Conservation (phyloP, 2,888 invertebrate species). For the Drosophila mayaguana region DNA sequence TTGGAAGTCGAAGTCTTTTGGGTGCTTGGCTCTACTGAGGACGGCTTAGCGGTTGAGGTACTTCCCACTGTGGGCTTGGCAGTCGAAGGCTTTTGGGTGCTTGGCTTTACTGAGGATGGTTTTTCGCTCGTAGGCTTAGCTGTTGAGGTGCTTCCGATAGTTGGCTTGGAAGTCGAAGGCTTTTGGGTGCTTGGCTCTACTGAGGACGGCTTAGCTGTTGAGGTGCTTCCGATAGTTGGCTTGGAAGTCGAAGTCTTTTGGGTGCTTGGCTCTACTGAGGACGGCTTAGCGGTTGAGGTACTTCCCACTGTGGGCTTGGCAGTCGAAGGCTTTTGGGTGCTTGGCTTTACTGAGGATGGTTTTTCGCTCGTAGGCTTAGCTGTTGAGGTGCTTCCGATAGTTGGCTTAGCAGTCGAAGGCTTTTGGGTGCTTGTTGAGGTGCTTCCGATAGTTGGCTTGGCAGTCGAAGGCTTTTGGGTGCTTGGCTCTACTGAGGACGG, state of each 20-base stretch:
- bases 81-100: no score
- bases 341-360: background rate
- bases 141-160: background rate
- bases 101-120: background rate
- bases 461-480: constrained; percentile 4
- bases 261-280: background rate
- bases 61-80: no score
- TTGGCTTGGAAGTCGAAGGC: background rate
- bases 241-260: background rate
- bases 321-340: background rate
- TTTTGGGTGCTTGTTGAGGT: background rate
- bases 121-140: background rate
- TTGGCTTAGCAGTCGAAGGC: background rate
- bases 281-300: background rate
- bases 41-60: background rate
- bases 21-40: no score
- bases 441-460: background rate
- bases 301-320: no score
- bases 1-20: no score
- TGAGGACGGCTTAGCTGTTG: constrained; percentile 3
- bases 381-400: background rate
- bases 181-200: background rate
- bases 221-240: constrained; percentile 1
- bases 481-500: no score
- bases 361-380: background rate